phyloP scores from a whole-genome alignment of 2,113 vertebrate genomes.

The Pelodiscus sinensis region DNA sequence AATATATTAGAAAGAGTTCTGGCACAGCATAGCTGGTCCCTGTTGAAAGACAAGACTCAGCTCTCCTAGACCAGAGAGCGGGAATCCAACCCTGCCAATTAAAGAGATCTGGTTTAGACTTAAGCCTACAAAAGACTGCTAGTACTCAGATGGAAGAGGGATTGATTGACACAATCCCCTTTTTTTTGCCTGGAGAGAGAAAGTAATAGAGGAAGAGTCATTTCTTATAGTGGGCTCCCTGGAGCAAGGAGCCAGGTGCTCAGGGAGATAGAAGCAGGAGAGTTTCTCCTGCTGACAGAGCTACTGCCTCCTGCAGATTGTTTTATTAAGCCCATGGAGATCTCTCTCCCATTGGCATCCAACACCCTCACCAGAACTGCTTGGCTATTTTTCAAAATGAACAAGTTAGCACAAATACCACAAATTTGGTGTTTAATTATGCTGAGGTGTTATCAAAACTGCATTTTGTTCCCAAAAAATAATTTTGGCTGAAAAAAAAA shows the following conservation, averaged over 20 bases:
- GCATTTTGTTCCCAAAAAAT: background rate
- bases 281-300: too few species aligned
- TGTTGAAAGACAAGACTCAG: background rate
- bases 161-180: background rate
- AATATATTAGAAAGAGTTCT: background rate
- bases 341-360: too few species aligned
- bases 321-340: too few species aligned
- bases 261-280: background rate
- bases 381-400: background rate
- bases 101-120: background rate
- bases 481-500: background rate
- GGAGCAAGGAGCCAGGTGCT: background rate
- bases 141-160: background rate
- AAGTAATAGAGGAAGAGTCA: background rate
- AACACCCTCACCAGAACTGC: too few species aligned
- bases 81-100: background rate
- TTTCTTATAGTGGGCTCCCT: background rate
- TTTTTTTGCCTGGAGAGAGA: background rate
- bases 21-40: background rate
- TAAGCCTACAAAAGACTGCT: background rate
- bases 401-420: background rate
- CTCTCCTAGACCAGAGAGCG: background rate
- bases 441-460: background rate
- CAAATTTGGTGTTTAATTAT: background rate
- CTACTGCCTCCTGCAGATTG: too few species aligned